A percentile compares a stretch with the other conserved stretches of the same genome.
Evolutionary conservation across 1,140 invertebrate species (phyloP).

Genomic region (Wasmannia auropunctata): DNA sequence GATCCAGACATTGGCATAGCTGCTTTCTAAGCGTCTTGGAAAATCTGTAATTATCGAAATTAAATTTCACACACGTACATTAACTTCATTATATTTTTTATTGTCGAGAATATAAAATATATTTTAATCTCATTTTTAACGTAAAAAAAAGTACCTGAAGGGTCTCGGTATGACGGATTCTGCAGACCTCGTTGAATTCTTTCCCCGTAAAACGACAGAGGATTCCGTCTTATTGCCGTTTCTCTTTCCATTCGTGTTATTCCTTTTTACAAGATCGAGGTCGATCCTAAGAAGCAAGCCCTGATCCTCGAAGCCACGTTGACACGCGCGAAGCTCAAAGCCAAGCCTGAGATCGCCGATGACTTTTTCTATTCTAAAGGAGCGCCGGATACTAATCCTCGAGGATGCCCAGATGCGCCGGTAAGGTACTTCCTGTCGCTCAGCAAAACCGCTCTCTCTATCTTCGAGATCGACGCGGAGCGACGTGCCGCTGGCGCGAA

Average conservation of each 20-base stretch:
- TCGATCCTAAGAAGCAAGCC: constrained; percentile 73
- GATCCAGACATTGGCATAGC: constrained; percentile 95
- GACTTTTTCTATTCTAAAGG: constrained; percentile 87
- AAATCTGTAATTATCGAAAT: constrained; percentile 81
- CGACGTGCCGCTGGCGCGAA: constrained; percentile 95
- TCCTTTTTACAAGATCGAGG: constrained; percentile 69
- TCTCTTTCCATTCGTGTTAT: constrained; percentile 59
- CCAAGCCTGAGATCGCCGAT: constrained; percentile 94
- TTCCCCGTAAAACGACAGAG: constrained; percentile 67
- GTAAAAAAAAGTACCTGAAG: constrained; percentile 85
- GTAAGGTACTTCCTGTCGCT: constrained; percentile 97
- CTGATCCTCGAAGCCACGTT: constrained; percentile 80
- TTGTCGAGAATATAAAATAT: not conserved
- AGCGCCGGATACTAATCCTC: constrained; percentile 93
- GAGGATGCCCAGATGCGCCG: constrained; percentile 94
- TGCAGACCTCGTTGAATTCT: constrained; percentile 71
- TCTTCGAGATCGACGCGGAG: constrained; percentile 94
- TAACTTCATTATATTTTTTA: not conserved
- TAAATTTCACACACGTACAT: not conserved
- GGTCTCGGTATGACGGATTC: constrained; percentile 83
- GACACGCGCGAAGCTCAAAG: constrained; percentile 85
- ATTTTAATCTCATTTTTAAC: not conserved
- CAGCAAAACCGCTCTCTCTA: constrained; percentile 93
- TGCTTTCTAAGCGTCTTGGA: constrained; percentile 92
- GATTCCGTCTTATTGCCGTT: constrained; percentile 64